These are phyloP conservation scores for Saguinus imperator DNA, from an alignment of 2,113 vertebrate species.

Conservation along the genomic window DNA sequence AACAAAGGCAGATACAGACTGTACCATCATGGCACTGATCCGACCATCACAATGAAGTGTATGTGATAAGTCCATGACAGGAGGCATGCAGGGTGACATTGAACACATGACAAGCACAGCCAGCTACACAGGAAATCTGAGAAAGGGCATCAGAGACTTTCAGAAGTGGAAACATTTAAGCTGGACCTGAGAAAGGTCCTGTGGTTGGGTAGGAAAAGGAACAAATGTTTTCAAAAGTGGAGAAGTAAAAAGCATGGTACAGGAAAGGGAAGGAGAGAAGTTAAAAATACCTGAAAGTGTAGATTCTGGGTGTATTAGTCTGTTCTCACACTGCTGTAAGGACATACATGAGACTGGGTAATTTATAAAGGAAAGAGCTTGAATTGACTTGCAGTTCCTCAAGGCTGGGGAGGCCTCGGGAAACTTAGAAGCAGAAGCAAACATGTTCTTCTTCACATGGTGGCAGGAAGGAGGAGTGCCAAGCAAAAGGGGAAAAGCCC, in stretches of 20 bases:
- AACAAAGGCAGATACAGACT: background rate
- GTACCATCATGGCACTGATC: background rate
- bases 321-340: too few species aligned
- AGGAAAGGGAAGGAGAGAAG: background rate
- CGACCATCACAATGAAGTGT: background rate
- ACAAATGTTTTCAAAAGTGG: background rate
- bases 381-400: too few species aligned
- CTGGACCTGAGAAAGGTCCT: background rate
- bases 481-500: too few species aligned
- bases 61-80: accelerated
- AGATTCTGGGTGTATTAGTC: too few species aligned
- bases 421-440: too few species aligned
- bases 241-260: background rate
- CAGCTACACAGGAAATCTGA: too few species aligned
- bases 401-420: too few species aligned
- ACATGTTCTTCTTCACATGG: too few species aligned
- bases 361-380: too few species aligned
- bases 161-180: background rate
- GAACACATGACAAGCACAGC: accelerated
- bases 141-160: background rate
- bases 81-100: background rate
- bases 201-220: background rate
- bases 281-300: background rate
- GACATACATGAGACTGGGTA: too few species aligned
- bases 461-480: too few species aligned